phyloP scores from a whole-genome alignment of 2,797 vertebrate species.

The Enteromius afrohamiltoni region DNA sequence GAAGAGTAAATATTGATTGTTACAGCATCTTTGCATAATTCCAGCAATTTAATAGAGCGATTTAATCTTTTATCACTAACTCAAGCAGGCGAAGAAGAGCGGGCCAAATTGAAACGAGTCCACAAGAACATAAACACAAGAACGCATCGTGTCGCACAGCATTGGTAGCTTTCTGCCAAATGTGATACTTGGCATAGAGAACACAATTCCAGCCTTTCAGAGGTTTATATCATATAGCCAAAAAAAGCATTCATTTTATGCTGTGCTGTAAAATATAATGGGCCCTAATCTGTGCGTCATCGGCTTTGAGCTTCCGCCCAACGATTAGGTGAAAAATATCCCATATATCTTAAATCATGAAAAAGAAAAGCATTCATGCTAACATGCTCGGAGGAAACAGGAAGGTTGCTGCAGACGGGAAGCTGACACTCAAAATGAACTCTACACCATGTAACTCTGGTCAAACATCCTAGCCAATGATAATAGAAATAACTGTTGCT shows the following conservation, averaged over 20 bases:
- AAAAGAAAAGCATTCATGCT: constrained; percentile 39
- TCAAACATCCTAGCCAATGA: constrained; percentile 50
- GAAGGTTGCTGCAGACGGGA: constrained; percentile 44
- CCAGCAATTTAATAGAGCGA: constrained; percentile 62
- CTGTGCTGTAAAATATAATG: constrained; percentile 51
- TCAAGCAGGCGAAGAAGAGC: constrained; percentile 39
- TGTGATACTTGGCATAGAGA: constrained; percentile 35
- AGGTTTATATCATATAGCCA: constrained; percentile 31
- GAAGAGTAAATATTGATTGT: constrained; percentile 72
- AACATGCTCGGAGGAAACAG: constrained; percentile 39
- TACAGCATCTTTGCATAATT: constrained; percentile 69
- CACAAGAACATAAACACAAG: constrained; percentile 60
- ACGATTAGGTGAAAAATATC: constrained; percentile 24
- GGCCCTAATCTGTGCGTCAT: constrained; percentile 35
- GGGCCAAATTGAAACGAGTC: constrained; percentile 59
- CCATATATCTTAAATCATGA: constrained; percentile 36
- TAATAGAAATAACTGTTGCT: constrained; percentile 55
- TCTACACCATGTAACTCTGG: constrained; percentile 43
- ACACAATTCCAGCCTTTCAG: constrained; percentile 35
- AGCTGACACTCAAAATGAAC: constrained; percentile 36
- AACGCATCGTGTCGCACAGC: constrained; percentile 9
- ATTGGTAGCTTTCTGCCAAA: constrained; percentile 25
- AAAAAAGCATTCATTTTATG: constrained; percentile 41
- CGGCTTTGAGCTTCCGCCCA: background rate
- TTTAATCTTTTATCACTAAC: constrained; percentile 69